phyloP scores from a whole-genome alignment of 2,888 invertebrate species.

The Eristalinus sepulchralis region DNA sequence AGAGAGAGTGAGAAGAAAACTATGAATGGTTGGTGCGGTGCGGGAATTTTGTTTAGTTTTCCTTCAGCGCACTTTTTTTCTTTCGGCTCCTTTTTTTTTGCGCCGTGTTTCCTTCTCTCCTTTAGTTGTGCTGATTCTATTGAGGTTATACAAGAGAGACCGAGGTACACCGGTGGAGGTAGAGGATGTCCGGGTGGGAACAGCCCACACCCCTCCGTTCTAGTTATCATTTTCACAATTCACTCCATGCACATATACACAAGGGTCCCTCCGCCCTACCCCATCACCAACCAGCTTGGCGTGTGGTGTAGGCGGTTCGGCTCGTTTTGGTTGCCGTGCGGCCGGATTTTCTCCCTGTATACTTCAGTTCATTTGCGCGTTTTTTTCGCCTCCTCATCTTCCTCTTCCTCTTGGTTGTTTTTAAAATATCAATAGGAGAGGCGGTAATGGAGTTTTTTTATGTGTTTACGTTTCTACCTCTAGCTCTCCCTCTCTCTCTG shows the following conservation, averaged over 20 bases:
- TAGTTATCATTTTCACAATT: slow-evolving; percentile 66
- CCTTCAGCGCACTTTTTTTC: slow-evolving; percentile 1
- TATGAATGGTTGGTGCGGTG: slow-evolving; percentile 44
- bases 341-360: slow-evolving; percentile 26
- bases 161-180: not conserved
- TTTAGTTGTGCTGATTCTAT: slow-evolving; percentile 35
- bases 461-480: slow-evolving; percentile 21
- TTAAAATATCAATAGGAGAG: not conserved
- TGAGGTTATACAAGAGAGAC: not conserved
- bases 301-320: slow-evolving; percentile 44
- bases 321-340: slow-evolving; percentile 43
- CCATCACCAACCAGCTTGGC: not conserved
- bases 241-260: slow-evolving; percentile 10
- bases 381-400: not conserved
- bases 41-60: slow-evolving; percentile 45
- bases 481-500: not conserved
- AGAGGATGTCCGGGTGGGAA: slow-evolving; percentile 21
- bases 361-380: slow-evolving; percentile 21
- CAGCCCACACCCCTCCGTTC: slow-evolving; percentile 37
- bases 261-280: not conserved
- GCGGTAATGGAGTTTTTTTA: slow-evolving; percentile 34
- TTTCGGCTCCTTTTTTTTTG: not conserved
- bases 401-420: not conserved
- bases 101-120: slow-evolving; percentile 31
- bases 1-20: too few species aligned